Base-by-base conservation (phyloP, 2,113 vertebrate genomes). In the Vidua chalybeata region DNA sequence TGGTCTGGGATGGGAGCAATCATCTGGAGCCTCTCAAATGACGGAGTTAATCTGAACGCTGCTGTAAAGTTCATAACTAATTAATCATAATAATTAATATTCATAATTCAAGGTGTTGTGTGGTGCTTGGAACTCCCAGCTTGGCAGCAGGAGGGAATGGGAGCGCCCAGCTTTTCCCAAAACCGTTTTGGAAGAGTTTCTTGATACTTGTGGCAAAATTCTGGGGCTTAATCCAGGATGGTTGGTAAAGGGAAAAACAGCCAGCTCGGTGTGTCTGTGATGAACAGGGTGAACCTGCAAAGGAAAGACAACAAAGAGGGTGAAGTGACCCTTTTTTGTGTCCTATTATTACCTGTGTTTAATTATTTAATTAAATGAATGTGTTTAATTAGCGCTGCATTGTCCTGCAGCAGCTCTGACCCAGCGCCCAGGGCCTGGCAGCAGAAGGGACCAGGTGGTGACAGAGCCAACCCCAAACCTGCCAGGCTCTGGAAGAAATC, bases 211-310 rank as follows among this genome's bases (percentile, higher is more conserved):
- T 20, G 33, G 55, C 6, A 6, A 54, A 22, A 26, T 20, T 41
- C 28, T 13, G 62, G 56, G 35, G 26, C 6, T 84, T 23, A 9
- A 46, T 51, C 39, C 35, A 2, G 1, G 8, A 6, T 21, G 46
- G 5, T 26, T 45, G 37, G 39, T 23, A 19, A 55, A 51, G 18
- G 37, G 62, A 43, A 51, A 20, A 71, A 4, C 41, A 4, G 31
- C 20, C 10, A 13, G n/a, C 51, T 76, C 2, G 0, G 5, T 2
- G 15, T 13, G 8, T 27, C 19, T 6, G 1, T 7, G 28, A 6
- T 3, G 64, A 6, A 11, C 0, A 1, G 75, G 45, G 75, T 18
- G 21, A 91, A n/a, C 43, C 45, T 27, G 54, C 71, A 10, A 13
- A 26, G 31, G 62, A 41, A 11, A 41, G 18, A 39, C n/a, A 7